Base-by-base conservation (phyloP, 2,797 vertebrate genomes). In the Neomorphus geoffroyi region DNA sequence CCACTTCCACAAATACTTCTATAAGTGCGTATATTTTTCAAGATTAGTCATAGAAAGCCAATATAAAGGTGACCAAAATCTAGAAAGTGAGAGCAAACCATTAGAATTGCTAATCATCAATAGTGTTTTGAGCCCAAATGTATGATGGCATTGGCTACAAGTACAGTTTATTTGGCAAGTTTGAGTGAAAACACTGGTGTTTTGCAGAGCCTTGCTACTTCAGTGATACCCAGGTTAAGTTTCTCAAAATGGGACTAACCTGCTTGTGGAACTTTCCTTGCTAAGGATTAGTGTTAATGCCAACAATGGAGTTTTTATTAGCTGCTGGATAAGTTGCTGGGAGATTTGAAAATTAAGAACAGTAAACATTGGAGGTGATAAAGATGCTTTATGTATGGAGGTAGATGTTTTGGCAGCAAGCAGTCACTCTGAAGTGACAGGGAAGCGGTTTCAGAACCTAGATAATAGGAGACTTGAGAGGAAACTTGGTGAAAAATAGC, bases 311-410 rank as follows among this genome's bases (percentile, higher is more conserved):
- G 71, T 35, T 90, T 91, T 80, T 93, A 92, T 82, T 86, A 78
- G 57, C 45, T 94, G 78, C 57, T 94, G 86, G 50, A 69, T 60
- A 86, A 71, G 65, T 74, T 96, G 37, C 80, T 81, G 65, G 65
- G 80, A 94, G 61, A 87, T 39, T 74, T 61, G 61, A 85, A 94
- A 95, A 94, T 96, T 24, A 93, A 58, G 71, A 94, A 26, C 51
- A 62, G 80, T 80, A 80, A 83, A 89, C 57, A 66, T 50, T 43
- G 62, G 50, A 58, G 15, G 50, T 58, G 80, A 58, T 92, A 62
- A 93, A 90, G 94, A 74, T 80, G 64, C 86, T 87, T 90, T 81
- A 65, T 71, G 62, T 8, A 3, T 80, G 50, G 65, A 43, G 21
- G 22, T 87, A 35, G 61, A 37, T 90, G 57, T 85, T 93, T 88